Evolutionary conservation across 2,797 vertebrate species (phyloP), one percentile per base, ranked within the genome.

Genomic region (Macrochelys suwanniensis): DNA sequence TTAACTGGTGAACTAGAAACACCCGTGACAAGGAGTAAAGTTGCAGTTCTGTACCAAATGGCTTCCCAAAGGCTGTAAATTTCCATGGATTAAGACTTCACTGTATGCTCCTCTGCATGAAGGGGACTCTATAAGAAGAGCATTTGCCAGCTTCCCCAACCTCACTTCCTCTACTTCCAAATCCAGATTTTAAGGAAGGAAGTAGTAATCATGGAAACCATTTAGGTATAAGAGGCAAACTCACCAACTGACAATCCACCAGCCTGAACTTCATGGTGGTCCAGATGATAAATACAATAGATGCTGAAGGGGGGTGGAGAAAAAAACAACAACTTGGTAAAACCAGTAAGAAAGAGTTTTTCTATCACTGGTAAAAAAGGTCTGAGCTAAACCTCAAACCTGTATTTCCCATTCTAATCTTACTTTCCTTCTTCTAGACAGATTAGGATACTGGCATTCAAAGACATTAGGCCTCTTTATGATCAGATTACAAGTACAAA

Each of bases 211-310:
- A 74, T 45, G 86, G 81, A 87, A 92, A 89, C 25, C 28, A 65
- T 81, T 92, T 56, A 37, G 28, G 25, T 56, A 25, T 19, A 89
- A 9, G 56, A 65, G 45, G 50, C 17, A 90, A 94, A 98, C 99
- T 98, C 92, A 99, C 99, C 98, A 98, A 99, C 95, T 99, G 99
- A 97, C 99, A 99, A 94, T 99, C 99, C 12, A 99, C 99, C 97
- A 99, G 98, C 97, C 99, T 98, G 98, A 99, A 99, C 95, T 99
- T 99, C 98, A 99, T 99, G 94, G 99, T 99, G 80, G 99, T 99
- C 99, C 99, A 99, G 95, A 99, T 98, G 97, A 99, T 99, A 98
- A 99, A 99, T 79, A 99, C 98, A 96, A 99, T 99, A 95, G 99
- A 99, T 54, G 99, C 99, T 99, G 98, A 90, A 94, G 94, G 65